Percentiles rank a stretch among this genome's conserved stretches.
Evolutionary conservation across 2,797 vertebrate species (phyloP).

Genomic region (Acrocephalus scirpaceus): DNA sequence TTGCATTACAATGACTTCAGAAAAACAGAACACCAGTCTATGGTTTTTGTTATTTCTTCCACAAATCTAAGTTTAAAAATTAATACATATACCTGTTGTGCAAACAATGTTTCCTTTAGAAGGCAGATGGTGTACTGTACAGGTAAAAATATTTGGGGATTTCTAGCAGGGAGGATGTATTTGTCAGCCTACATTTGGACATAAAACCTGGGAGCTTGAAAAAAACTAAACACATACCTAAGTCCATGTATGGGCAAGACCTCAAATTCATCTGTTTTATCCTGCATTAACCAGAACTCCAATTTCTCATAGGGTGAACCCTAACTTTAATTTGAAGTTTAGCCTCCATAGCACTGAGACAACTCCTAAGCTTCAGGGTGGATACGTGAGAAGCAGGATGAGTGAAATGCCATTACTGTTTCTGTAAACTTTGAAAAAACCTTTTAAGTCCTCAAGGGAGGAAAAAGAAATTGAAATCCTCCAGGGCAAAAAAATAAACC

Average conservation of each 20-base stretch:
- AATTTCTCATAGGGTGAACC: not conserved
- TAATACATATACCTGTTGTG: not conserved
- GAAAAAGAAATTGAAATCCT: not conserved
- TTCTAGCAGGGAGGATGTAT: not conserved
- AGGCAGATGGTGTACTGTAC: not conserved
- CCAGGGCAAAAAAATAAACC: fast-evolving
- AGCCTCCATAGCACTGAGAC: not conserved
- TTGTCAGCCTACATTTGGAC: not conserved
- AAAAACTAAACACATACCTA: not conserved
- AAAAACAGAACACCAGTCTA: not conserved
- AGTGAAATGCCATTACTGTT: not conserved
- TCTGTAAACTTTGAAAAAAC: not conserved
- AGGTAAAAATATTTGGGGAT: not conserved
- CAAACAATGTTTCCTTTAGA: not conserved
- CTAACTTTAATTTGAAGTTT: not conserved
- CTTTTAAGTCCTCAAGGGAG: not conserved
- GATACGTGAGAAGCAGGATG: not conserved
- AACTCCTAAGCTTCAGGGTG: not conserved
- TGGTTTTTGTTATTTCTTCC: not conserved
- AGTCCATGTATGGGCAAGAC: not conserved
- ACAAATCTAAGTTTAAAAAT: not conserved
- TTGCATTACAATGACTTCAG: not conserved
- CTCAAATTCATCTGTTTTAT: not conserved
- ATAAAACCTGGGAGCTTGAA: not conserved
- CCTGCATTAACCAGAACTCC: not conserved